Percentiles rank a stretch among this genome's conserved stretches.
Conservation (phyloP, 2,797 vertebrate species). For the Fundulus diaphanus region DNA sequence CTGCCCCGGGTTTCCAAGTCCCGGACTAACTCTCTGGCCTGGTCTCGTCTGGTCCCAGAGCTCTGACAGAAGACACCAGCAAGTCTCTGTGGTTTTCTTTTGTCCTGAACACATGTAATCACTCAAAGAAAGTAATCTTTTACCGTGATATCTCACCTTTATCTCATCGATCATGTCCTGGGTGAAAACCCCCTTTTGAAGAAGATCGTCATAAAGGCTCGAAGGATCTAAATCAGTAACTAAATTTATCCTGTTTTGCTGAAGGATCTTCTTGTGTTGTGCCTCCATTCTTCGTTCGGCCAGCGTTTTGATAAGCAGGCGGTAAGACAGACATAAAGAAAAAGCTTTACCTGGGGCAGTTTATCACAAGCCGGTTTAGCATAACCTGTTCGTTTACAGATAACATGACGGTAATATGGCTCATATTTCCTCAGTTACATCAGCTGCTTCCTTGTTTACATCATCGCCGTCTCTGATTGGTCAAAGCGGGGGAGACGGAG, state of each 20-base stretch:
- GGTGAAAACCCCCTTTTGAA: constrained; percentile 85
- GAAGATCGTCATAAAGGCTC: constrained; percentile 82
- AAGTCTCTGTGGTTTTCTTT: neutral
- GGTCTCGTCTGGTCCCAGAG: constrained; percentile 80
- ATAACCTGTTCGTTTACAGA: neutral
- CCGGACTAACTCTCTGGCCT: constrained; percentile 85
- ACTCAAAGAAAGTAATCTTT: neutral
- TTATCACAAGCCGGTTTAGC: fast-evolving
- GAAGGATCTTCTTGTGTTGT: constrained; percentile 79
- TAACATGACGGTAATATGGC: neutral
- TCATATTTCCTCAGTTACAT: constrained; percentile 13
- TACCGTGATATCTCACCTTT: constrained; percentile 74
- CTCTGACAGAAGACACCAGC: constrained; percentile 68
- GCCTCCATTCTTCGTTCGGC: constrained; percentile 82
- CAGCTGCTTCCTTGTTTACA: constrained; percentile 73
- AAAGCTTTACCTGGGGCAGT: neutral
- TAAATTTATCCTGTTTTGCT: constrained; percentile 75
- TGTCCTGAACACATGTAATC: neutral
- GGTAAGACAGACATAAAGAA: too few species aligned
- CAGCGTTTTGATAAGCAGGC: neutral
- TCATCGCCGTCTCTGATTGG: constrained; percentile 66
- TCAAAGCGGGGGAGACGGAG: fast-evolving
- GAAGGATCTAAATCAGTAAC: constrained; percentile 80
- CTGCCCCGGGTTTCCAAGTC: constrained; percentile 91
- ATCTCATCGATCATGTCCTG: constrained; percentile 92